These are phyloP conservation scores for Trissolcus basalis DNA, from an alignment of 1,140 invertebrate genomes.

Conservation along the genomic window DNA sequence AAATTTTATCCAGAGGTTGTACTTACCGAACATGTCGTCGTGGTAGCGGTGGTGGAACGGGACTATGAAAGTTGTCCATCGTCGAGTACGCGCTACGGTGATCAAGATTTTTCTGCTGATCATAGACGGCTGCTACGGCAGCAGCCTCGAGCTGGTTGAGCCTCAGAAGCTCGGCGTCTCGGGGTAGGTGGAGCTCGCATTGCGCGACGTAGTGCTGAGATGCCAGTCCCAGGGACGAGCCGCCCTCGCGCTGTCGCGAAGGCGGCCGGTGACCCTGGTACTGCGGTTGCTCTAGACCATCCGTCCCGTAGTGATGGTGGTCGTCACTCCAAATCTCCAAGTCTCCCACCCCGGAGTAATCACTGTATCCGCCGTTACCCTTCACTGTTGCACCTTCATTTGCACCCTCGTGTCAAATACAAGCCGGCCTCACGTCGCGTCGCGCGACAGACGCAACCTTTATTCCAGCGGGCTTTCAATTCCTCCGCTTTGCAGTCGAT, in stretches of 20 bases:
- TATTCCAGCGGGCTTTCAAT: slow-evolving; percentile 27
- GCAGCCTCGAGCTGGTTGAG: slow-evolving; percentile 72
- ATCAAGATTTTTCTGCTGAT: slow-evolving; percentile 66
- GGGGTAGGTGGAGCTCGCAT: slow-evolving; percentile 73
- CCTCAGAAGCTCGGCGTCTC: slow-evolving; percentile 72
- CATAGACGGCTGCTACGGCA: slow-evolving; percentile 50
- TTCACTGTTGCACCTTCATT: slow-evolving; percentile 72
- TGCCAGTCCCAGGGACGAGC: slow-evolving; percentile 68
- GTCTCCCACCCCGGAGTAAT: slow-evolving; percentile 75
- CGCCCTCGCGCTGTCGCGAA: slow-evolving; percentile 72
- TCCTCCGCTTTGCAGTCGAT: slow-evolving; percentile 25
- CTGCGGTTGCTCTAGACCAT: slow-evolving; percentile 69
- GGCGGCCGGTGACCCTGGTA: slow-evolving; percentile 65
- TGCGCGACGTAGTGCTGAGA: slow-evolving; percentile 74
- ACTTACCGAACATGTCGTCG: slow-evolving; percentile 73
- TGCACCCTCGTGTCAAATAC: slow-evolving; percentile 44
- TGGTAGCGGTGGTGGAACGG: slow-evolving; percentile 72
- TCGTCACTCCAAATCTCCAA: slow-evolving; percentile 75
- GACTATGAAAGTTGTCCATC: slow-evolving; percentile 75
- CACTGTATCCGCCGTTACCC: slow-evolving; percentile 74
- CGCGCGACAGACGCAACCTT: slow-evolving; percentile 12
- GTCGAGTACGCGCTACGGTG: slow-evolving; percentile 71
- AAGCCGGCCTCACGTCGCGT: slow-evolving; percentile 20
- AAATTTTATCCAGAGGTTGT: too few relatives aligned
- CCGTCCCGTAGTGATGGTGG: slow-evolving; percentile 65